phyloP scores from a whole-genome alignment of 35 echinoderm and acorn worm genomes.

The Apostichopus japonicus region DNA sequence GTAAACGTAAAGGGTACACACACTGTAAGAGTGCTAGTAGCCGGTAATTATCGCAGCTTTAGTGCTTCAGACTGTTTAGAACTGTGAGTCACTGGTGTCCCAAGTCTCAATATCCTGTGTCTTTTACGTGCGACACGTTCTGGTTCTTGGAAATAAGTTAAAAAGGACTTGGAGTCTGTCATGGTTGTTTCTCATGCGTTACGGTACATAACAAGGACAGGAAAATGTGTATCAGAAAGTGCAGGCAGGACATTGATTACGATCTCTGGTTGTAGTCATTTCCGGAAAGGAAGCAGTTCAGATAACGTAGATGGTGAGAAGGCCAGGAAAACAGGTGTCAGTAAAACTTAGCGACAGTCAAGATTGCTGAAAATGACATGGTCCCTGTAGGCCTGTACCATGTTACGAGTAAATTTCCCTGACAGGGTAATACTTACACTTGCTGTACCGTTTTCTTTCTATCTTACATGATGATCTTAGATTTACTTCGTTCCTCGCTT shows the following conservation, averaged over 20 bases:
- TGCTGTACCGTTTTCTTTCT: no score
- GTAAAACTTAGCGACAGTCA: not conserved
- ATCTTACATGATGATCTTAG: no score
- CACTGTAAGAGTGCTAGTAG: no score
- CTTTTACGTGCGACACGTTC: not conserved
- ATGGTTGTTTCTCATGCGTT: not conserved
- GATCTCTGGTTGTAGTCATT: not conserved
- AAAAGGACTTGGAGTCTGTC: not conserved
- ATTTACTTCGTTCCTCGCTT: no score
- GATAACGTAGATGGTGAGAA: not conserved
- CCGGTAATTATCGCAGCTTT: no score
- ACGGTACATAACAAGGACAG: not conserved
- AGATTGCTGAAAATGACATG: no score
- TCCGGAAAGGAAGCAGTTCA: not conserved
- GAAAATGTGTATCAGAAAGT: not conserved
- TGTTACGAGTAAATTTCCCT: no score
- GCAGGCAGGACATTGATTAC: not conserved
- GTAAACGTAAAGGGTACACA: no score
- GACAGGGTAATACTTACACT: no score
- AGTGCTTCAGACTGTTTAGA: no score
- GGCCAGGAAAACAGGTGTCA: not conserved
- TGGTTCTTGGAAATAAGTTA: not conserved
- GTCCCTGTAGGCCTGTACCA: no score
- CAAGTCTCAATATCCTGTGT: not conserved
- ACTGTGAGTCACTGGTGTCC: no score